These are phyloP conservation scores for Glossophaga mutica DNA, from an alignment of 2,797 vertebrate genomes.

Conservation along the genomic window DNA sequence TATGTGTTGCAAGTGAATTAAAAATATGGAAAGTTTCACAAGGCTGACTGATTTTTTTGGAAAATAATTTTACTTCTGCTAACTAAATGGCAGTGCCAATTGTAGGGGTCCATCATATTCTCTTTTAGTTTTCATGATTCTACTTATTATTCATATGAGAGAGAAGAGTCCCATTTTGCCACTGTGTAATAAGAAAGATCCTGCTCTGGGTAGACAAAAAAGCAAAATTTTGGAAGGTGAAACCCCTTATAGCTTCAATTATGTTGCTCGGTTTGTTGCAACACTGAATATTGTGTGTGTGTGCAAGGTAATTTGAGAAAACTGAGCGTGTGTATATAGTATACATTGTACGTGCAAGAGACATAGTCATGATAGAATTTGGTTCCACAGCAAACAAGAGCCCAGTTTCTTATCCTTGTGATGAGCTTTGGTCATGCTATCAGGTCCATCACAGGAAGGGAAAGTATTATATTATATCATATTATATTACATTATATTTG, in stretches of 20 bases:
- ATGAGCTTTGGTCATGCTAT: not conserved
- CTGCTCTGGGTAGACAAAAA: constrained; percentile 26
- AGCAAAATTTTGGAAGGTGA: not conserved
- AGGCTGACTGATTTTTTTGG: constrained; percentile 59
- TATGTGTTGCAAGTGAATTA: constrained; percentile 54
- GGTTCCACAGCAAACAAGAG: not conserved
- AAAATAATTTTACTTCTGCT: constrained; percentile 53
- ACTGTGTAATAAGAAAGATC: constrained; percentile 29
- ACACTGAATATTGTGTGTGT: not conserved
- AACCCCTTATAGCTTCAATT: not conserved
- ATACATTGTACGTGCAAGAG: not conserved
- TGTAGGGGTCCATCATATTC: constrained; percentile 18
- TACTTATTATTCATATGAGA: constrained; percentile 69
- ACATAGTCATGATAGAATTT: not conserved
- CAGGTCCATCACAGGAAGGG: not conserved
- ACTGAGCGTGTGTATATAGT: not conserved
- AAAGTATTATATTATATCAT: too few relatives aligned
- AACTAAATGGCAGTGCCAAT: constrained; percentile 56
- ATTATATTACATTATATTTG: not conserved
- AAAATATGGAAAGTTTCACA: constrained; percentile 70
- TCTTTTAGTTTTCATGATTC: constrained; percentile 40
- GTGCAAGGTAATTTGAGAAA: not conserved
- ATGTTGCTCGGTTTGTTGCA: not conserved
- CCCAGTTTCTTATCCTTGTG: not conserved
- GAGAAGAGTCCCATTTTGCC: constrained; percentile 37